phyloP scores from a whole-genome alignment of 2,888 invertebrate species.

The Eristalis pertinax region DNA sequence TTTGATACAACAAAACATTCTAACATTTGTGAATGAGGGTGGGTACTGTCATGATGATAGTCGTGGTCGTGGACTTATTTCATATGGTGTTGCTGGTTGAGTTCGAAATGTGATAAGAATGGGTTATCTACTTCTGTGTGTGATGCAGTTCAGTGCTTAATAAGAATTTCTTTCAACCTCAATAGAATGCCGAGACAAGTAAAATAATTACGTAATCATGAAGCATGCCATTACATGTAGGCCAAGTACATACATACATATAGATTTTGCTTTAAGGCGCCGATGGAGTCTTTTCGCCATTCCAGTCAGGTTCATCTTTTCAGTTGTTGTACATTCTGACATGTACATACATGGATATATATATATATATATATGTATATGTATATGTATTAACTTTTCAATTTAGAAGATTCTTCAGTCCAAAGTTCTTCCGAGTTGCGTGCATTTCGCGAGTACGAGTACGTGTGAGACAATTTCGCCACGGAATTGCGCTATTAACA shows the following conservation, averaged over 20 bases:
- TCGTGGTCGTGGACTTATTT: neutral
- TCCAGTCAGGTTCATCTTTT: neutral
- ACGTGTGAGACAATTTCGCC: neutral
- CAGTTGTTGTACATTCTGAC: neutral
- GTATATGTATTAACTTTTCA: too few relatives aligned
- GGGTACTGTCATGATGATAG: neutral
- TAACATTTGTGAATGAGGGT: neutral
- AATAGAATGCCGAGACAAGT: neutral
- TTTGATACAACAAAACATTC: neutral
- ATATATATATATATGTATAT: neutral
- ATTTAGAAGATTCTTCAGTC: neutral
- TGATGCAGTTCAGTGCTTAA: conserved; percentile 11
- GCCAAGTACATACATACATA: neutral
- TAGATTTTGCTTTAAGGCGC: neutral
- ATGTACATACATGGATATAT: neutral
- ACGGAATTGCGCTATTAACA: conserved; percentile 53
- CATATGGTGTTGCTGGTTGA: neutral
- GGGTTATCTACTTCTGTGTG: conserved; percentile 5
- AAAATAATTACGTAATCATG: neutral
- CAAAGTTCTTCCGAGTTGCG: conserved; percentile 1
- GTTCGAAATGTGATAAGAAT: conserved; percentile 29
- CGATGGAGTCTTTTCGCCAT: neutral
- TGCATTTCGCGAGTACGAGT: neutral
- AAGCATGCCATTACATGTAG: neutral
- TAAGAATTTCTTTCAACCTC: conserved; percentile 2